These are phyloP conservation scores for Potorous gilbertii DNA, from an alignment of 2,797 vertebrate genomes.

Conservation along the genomic window DNA sequence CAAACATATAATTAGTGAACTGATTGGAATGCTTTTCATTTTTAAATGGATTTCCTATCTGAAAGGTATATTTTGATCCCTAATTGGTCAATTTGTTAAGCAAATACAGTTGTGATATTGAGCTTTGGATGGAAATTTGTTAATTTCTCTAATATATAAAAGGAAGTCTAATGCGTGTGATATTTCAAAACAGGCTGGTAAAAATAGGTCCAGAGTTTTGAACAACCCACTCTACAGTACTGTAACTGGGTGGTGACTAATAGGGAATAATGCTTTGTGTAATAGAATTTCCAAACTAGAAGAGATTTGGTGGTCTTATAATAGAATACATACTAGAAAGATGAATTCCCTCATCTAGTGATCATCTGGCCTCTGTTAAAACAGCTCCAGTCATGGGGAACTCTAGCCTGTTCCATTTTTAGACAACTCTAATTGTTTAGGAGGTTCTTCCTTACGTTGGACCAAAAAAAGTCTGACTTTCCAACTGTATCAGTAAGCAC, in stretches of 20 bases:
- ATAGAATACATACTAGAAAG: neutral
- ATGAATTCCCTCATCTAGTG: neutral
- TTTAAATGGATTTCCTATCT: neutral
- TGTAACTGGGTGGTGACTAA: neutral
- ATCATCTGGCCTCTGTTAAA: neutral
- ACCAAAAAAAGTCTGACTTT: neutral
- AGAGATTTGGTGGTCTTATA: neutral
- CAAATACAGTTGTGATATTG: neutral
- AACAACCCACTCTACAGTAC: neutral
- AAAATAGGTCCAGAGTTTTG: neutral
- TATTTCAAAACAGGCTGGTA: neutral
- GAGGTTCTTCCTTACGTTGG: neutral
- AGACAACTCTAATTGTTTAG: neutral
- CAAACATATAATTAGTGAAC: neutral
- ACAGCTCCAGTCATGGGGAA: neutral
- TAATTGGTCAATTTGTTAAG: neutral
- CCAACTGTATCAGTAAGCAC: neutral
- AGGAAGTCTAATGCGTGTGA: neutral
- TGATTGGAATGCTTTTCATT: neutral
- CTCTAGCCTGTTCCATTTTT: neutral
- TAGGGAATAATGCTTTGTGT: neutral
- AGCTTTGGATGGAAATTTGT: neutral
- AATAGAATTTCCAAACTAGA: neutral
- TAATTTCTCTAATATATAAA: neutral
- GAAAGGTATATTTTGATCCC: neutral